Percentiles rank a stretch among this genome's conserved stretches.
These are phyloP conservation scores for Caradrina kadenii DNA, from an alignment of 2,888 invertebrate species.

Conservation along the genomic window DNA sequence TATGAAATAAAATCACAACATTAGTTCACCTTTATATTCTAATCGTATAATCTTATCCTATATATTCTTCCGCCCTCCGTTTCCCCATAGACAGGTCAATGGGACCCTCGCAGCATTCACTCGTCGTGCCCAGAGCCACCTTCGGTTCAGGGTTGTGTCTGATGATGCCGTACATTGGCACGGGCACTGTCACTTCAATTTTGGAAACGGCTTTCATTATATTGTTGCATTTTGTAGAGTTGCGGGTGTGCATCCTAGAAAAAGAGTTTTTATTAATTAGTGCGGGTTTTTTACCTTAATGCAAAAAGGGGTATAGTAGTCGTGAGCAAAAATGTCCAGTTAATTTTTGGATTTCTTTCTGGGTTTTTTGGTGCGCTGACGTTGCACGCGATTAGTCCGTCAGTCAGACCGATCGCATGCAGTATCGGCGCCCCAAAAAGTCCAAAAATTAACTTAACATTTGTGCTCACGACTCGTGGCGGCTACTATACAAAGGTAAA, in stretches of 20 bases:
- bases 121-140: slow-evolving; percentile 16
- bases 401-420: no score
- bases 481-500: no score
- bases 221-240: slow-evolving; percentile 59
- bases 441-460: no score
- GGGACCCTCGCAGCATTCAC: slow-evolving; percentile 70
- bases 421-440: no score
- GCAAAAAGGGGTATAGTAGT: no score
- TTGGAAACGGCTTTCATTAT: slow-evolving; percentile 23
- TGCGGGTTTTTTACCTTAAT: neutral
- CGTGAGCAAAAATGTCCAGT: no score
- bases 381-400: no score
- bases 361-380: no score
- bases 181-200: slow-evolving; percentile 47
- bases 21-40: slow-evolving; percentile 20
- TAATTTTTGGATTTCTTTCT: no score
- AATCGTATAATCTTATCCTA: slow-evolving; percentile 45
- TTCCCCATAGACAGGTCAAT: slow-evolving; percentile 79
- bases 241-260: slow-evolving; percentile 74
- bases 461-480: no score
- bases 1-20: slow-evolving; percentile 29
- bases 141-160: slow-evolving; percentile 68
- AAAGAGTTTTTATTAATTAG: neutral
- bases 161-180: slow-evolving; percentile 79
- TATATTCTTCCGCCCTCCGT: slow-evolving; percentile 49